Evolutionary conservation across 1,140 invertebrate genomes (phyloP), one percentile per base, ranked within the genome.

Genomic region (Trigoniulus corallinus): DNA sequence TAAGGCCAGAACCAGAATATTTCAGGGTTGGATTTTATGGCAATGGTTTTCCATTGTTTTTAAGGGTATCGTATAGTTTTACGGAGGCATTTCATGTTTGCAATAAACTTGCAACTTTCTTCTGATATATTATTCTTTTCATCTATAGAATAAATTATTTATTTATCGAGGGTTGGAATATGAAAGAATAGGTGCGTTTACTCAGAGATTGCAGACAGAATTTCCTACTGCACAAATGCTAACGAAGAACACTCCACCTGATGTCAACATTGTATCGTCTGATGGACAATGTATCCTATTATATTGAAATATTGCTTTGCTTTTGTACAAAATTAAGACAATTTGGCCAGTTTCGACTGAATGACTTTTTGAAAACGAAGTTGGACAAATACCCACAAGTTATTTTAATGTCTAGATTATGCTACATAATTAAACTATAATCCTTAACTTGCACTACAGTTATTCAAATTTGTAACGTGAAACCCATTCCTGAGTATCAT

Each of bases 11-110:
- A 60, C 87, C 88, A 4, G 91, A 96, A 66, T 98, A 98, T 65
- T 98, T 97, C 62, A 71, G 93, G 20, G 93, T 98, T 43, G 91
- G 88, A 22, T 98, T 94, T 67, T 97, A 92, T 63, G 94, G 94
- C 18, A 75, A 82, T 51, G 85, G 85, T 34, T 89, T 95, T 65
- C 93, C 94, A 3, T 72, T 92, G 0, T 97, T 97, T 68, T 80
- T 96, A 20, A 76, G 88, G 67, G 89, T 94, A 72, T 74, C n/a
- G n/a, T n/a, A 77, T 72, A 15, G 29, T 34, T 34, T 34, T 34
- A 7, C 20, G 4, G 21, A 41, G 40, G 42, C 15, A 7, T n/a
- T n/a, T 49, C 27, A 47, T 23, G 29, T 53, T 27, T 15, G 22
- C 24, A 21, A 37, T 37, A 20, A 44, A 44, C 7, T 49, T n/a